Percentiles rank a stretch among this genome's conserved stretches.
These are phyloP conservation scores for Chaenocephalus aceratus DNA, from an alignment of 2,113 vertebrate genomes.

Conservation along the genomic window DNA sequence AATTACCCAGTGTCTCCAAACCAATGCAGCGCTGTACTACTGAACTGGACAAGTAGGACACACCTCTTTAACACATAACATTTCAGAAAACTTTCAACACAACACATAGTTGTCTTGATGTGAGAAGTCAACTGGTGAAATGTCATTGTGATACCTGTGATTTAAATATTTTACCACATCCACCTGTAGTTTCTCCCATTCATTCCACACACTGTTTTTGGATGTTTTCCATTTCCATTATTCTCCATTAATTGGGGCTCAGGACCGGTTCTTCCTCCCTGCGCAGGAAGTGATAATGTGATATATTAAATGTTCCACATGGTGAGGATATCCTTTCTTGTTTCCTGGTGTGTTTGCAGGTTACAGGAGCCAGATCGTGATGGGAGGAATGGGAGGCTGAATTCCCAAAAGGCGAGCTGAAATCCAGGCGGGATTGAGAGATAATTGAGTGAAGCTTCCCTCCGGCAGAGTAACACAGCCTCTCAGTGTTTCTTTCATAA, in stretches of 20 bases:
- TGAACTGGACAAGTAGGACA: no score
- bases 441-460: conserved; percentile 47
- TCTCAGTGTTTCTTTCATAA: conserved; percentile 21
- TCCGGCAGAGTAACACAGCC: conserved; percentile 16
- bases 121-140: no score
- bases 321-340: conserved; percentile 22
- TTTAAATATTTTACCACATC: not conserved
- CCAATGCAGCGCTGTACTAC: no score
- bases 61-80: no score
- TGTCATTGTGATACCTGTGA: no score
- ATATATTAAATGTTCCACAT: conserved; percentile 31
- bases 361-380: conserved; percentile 42
- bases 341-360: conserved; percentile 38
- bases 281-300: conserved; percentile 27
- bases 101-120: no score
- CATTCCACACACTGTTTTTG: not conserved
- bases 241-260: not conserved
- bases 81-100: no score
- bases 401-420: conserved; percentile 34
- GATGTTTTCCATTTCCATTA: not conserved
- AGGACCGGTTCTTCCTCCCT: not conserved
- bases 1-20: no score
- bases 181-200: not conserved
- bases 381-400: conserved; percentile 13
- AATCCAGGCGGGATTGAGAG: conserved; percentile 22